A percentile compares a stretch with the other conserved stretches of the same genome.
Evolutionary conservation across 1,140 invertebrate species (phyloP).

Genomic region (Caerostris darwini): DNA sequence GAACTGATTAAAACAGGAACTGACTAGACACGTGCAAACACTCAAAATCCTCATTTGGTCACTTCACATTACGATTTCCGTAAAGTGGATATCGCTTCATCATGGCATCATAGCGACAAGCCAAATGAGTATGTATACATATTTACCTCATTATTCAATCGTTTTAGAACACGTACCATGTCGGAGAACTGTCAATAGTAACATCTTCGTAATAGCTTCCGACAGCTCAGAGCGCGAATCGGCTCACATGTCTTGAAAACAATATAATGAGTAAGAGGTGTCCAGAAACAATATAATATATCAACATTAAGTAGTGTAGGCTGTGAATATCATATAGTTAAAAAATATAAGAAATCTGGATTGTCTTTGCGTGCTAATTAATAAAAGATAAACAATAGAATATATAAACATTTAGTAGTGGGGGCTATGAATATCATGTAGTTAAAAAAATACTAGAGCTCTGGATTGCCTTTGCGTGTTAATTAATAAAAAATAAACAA

Average conservation of each 20-base stretch:
- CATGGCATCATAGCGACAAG: not conserved
- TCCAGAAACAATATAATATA: not conserved
- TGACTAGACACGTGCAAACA: not conserved
- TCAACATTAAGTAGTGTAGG: too few relatives aligned
- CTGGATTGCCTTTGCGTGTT: too few relatives aligned
- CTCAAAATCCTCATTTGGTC: not conserved
- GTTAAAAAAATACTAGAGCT: too few relatives aligned
- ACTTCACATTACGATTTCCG: not conserved
- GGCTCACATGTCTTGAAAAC: not conserved
- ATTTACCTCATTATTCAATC: not conserved
- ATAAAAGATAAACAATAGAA: too few relatives aligned
- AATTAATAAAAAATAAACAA: too few relatives aligned
- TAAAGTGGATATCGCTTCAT: not conserved
- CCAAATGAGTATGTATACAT: not conserved
- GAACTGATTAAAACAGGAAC: constrained; percentile 19
- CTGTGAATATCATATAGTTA: too few relatives aligned
- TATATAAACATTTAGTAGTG: too few relatives aligned
- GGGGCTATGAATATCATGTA: too few relatives aligned
- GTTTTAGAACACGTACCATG: not conserved
- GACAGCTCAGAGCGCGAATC: not conserved
- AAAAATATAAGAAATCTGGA: too few relatives aligned
- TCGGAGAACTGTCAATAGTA: not conserved
- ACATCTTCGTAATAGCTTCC: not conserved
- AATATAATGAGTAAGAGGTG: not conserved
- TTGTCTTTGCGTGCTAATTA: too few relatives aligned